phyloP scores from a whole-genome alignment of 2,113 vertebrate species.

The Varanus salvator region DNA sequence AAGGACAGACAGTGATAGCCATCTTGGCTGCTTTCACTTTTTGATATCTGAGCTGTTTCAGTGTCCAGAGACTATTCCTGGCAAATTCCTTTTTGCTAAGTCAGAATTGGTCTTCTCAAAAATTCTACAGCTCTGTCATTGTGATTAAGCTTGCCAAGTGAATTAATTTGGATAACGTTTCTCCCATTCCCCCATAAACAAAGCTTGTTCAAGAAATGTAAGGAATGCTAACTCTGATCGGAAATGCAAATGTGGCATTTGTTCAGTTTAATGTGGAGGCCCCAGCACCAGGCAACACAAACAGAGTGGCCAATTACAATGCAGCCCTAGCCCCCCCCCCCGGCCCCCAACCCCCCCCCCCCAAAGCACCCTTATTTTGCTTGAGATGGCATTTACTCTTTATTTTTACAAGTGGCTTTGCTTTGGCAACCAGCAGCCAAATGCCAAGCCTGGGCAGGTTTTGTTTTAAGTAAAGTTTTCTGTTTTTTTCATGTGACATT shows the following conservation, averaged over 20 bases:
- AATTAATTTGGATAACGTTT: constrained; percentile 70
- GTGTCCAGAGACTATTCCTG: constrained; percentile 35
- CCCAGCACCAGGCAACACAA: constrained; percentile 72
- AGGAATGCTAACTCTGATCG: constrained; percentile 75
- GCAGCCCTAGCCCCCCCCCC: constrained; percentile 70
- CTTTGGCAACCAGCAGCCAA: constrained; percentile 68
- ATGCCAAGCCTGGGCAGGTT: constrained; percentile 62
- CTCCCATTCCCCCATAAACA: constrained; percentile 66
- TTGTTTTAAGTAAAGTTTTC: constrained; percentile 71
- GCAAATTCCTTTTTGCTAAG: constrained; percentile 57
- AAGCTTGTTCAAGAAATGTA: constrained; percentile 63
- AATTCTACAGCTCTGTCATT: constrained; percentile 33
- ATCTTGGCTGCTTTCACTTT: constrained; percentile 36
- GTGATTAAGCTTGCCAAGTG: constrained; percentile 55
- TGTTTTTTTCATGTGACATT: constrained; percentile 69
- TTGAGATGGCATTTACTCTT: constrained; percentile 73
- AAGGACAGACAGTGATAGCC: constrained; percentile 1
- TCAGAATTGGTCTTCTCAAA: constrained; percentile 53
- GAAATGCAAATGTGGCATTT: constrained; percentile 87
- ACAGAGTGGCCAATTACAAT: constrained; percentile 78
- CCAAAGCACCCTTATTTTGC: constrained; percentile 75
- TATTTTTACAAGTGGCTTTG: constrained; percentile 33
- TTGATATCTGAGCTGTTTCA: constrained; percentile 55
- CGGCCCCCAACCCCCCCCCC: not conserved
- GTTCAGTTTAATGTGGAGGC: constrained; percentile 78